Conservation (phyloP, 2,797 vertebrate genomes). For the Phrynocephalus forsythii region DNA sequence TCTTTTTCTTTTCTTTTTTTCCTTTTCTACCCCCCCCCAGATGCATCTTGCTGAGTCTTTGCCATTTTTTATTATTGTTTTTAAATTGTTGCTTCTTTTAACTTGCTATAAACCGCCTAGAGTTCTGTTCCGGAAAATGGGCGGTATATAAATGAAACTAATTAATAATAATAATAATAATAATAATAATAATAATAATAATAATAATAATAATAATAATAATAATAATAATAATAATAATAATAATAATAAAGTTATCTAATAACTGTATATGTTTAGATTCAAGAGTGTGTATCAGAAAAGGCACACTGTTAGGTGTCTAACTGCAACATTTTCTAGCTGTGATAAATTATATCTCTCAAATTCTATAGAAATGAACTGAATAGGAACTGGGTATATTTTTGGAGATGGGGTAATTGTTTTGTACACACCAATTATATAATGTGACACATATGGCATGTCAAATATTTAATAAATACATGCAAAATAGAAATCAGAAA, state of each 20-base stretch:
- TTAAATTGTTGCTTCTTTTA: too few species aligned
- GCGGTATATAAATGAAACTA: too few species aligned
- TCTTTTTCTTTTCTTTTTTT: too few species aligned
- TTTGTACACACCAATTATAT: background rate
- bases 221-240: too few species aligned
- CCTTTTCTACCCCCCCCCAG: too few species aligned
- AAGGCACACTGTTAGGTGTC: background rate
- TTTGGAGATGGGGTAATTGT: background rate
- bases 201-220: too few species aligned
- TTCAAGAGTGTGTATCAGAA: constrained; percentile 12
- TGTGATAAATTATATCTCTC: background rate
- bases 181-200: too few species aligned
- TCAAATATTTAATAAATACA: background rate
- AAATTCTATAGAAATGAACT: background rate
- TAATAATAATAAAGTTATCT: background rate
- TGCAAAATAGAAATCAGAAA: background rate
- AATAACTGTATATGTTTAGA: background rate
- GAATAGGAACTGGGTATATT: background rate
- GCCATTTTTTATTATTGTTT: too few species aligned
- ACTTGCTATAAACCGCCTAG: too few species aligned
- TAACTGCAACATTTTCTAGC: background rate
- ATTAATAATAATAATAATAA: too few species aligned
- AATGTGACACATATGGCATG: background rate
- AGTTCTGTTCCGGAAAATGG: too few species aligned
- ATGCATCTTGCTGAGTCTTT: too few species aligned